A percentile compares a stretch with the other conserved stretches of the same genome.
Conservation (phyloP, 2,113 vertebrate species). For the Carollia perspicillata region DNA sequence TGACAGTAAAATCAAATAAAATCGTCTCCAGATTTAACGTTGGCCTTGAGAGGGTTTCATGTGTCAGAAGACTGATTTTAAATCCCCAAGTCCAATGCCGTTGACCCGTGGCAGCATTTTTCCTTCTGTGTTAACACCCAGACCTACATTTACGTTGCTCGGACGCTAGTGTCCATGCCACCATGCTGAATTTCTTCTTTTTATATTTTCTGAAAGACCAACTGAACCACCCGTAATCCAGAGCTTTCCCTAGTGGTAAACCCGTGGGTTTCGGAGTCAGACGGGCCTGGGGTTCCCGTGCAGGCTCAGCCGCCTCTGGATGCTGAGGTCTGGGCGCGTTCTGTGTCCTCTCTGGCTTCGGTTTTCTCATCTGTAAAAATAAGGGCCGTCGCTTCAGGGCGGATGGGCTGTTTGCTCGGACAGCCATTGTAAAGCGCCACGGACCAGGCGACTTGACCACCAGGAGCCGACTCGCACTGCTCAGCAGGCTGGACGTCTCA, state of each 20-base stretch:
- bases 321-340: neutral
- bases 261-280: neutral
- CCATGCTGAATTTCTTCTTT: neutral
- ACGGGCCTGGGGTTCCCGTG: neutral
- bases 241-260: neutral
- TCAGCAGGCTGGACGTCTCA: neutral
- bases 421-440: neutral
- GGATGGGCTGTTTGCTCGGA: neutral
- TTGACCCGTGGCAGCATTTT: neutral
- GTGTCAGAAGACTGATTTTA: neutral
- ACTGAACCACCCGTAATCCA: neutral
- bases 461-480: neutral
- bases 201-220: neutral
- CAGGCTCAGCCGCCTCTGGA: neutral
- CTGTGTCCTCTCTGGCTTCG: neutral
- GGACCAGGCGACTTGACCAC: neutral
- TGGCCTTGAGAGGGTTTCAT: neutral
- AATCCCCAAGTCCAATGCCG: neutral
- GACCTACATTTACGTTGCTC: neutral
- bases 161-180: neutral
- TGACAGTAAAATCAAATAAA: neutral
- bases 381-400: neutral
- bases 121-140: neutral
- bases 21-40: neutral
- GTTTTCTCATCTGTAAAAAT: neutral